Base-by-base conservation (phyloP, 2,113 vertebrate genomes). In the Onychorhynchus coronatus region DNA sequence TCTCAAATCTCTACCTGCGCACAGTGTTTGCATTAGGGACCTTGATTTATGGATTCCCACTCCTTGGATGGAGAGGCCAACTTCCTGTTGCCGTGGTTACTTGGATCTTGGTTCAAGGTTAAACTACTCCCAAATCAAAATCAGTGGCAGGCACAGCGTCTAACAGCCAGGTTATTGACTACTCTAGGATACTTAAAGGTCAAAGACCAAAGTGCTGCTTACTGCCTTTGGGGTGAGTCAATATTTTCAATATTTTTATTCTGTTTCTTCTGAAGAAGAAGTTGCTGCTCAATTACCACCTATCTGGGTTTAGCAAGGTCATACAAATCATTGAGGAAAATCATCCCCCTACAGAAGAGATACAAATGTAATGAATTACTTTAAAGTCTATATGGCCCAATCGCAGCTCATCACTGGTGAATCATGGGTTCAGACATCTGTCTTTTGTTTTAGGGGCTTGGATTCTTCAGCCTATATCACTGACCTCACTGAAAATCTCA, bases 31-130 rank as follows among this genome's bases (percentile, higher is more conserved):
- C 98, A 98, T 98, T 98, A 98, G 97, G 93, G 97, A 97, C 96
- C 97, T 95, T 98, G 98, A 98, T 98, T 98, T 98, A 99, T 98
- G 97, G 98, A 98, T 98, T 97, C 95, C 96, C 74, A 67, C 80
- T 97, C 91, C 96, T 97, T 89, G 80, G 65, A 97, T 92, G 92
- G 91, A 97, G 97, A 97, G 96, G 94, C 98, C 42, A 97, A 98
- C 97, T 98, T 98, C 98, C 98, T 98, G 98, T 98, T 98, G 98
- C 98, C 97, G 97, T 98, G 97, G 98, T 98, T 98, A 98, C 98
- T 97, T 93, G 95, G 97, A 98, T 97, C 97, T 98, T 96, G 97
- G 98, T 98, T 98, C 98, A 98, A 98, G 98, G 98, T 98, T 98
- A 98, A 98, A 98, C 95, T 97, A 97, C 98, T 98, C 96, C 96